Evolutionary conservation across 1,140 invertebrate species (phyloP).

Genomic region (Maconellicoccus hirsutus): DNA sequence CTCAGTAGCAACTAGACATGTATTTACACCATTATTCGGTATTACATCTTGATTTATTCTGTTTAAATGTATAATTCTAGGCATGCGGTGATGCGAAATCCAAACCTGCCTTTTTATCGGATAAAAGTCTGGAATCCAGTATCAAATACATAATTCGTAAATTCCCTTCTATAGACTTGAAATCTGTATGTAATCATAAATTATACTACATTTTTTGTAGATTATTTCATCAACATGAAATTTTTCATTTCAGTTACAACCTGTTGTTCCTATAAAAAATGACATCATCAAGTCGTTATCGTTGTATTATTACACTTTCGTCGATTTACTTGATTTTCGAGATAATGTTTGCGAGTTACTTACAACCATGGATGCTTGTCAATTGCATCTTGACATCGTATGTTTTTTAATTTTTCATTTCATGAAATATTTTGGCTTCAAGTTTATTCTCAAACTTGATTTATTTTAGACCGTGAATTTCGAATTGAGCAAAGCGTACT

Average conservation of each 20-base stretch:
- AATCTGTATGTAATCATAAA: constrained; percentile 52
- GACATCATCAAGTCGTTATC: constrained; percentile 96
- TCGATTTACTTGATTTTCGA: constrained; percentile 97
- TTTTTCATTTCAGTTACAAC: constrained; percentile 46
- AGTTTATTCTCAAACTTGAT: constrained; percentile 25
- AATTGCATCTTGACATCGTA: constrained; percentile 84
- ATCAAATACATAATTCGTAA: constrained; percentile 88
- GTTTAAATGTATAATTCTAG: no score
- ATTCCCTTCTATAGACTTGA: constrained; percentile 92
- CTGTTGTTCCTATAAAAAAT: constrained; percentile 68
- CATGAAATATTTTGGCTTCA: neutral
- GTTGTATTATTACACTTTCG: constrained; percentile 98
- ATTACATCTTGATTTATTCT: no score
- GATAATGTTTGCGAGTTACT: constrained; percentile 95
- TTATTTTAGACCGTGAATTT: constrained; percentile 70
- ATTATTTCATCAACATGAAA: neutral
- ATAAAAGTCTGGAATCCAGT: constrained; percentile 89
- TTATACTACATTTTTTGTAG: neutral
- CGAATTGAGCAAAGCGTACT: constrained; percentile 89
- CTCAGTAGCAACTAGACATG: no score
- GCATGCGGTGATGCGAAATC: constrained; percentile 95
- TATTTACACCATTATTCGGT: no score
- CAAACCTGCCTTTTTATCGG: constrained; percentile 90
- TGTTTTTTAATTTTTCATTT: constrained; percentile 32
- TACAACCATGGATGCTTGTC: constrained; percentile 95